phyloP scores from a whole-genome alignment of 2,888 invertebrate species.

The Morpho achilles region DNA sequence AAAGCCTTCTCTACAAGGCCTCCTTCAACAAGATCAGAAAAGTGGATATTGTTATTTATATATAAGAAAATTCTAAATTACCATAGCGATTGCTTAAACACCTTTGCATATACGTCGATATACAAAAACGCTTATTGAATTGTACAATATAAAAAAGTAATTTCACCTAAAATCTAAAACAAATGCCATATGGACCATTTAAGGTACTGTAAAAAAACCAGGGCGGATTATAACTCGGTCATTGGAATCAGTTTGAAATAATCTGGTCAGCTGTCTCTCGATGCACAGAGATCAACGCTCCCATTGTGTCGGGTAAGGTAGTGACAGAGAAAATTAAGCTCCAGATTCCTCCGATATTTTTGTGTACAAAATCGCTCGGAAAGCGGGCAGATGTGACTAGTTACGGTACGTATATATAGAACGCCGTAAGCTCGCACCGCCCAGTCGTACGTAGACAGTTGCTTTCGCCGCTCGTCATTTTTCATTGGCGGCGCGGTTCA shows the following conservation, averaged over 20 bases:
- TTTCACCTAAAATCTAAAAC: too few species aligned
- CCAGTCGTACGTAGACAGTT: conserved; percentile 57
- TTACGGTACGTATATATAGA: conserved; percentile 60
- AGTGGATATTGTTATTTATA: too few species aligned
- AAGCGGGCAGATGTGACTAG: conserved; percentile 58
- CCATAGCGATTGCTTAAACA: too few species aligned
- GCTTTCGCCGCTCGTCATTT: conserved; percentile 18
- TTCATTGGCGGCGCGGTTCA: conserved; percentile 14
- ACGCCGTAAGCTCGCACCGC: conserved; percentile 53
- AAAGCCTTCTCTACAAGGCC: too few species aligned
- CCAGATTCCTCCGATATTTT: conserved; percentile 73
- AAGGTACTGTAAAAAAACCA: conserved; percentile 34
- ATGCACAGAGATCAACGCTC: conserved; percentile 73
- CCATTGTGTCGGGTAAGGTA: conserved; percentile 68
- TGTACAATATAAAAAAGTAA: too few species aligned
- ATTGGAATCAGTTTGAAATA: conserved; percentile 45
- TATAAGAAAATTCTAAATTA: too few species aligned
- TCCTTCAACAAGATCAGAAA: too few species aligned
- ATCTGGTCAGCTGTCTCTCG: conserved; percentile 59
- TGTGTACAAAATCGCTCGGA: conserved; percentile 59
- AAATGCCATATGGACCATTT: conserved; percentile 22
- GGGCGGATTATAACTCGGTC: conserved; percentile 40
- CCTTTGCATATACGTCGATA: too few species aligned
- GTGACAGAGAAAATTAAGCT: conserved; percentile 73
- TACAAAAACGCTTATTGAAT: too few species aligned